Conservation (phyloP, 2,797 vertebrate genomes). For the Etheostoma perlongum region DNA sequence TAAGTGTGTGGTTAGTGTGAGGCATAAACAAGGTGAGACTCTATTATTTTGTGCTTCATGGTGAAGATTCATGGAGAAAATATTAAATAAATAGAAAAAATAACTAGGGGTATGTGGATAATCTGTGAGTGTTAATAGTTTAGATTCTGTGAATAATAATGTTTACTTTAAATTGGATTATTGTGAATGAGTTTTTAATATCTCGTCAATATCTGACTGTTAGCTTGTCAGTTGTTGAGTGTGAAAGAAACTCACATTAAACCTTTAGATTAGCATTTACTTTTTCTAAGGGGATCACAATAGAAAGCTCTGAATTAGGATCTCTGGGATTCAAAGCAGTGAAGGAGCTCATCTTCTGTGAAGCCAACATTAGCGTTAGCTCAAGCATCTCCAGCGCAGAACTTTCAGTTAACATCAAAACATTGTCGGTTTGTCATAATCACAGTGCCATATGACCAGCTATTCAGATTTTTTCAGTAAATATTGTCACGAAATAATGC, state of each 20-base stretch:
- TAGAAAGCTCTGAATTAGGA: constrained; percentile 34
- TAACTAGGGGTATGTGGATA: neutral
- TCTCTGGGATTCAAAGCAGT: constrained; percentile 25
- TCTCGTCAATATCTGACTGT: constrained; percentile 45
- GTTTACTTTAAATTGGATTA: constrained; percentile 33
- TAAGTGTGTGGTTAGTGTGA: constrained; percentile 18
- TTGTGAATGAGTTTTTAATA: constrained; percentile 2
- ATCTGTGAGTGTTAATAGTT: neutral
- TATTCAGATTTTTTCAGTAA: neutral
- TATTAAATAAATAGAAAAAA: neutral
- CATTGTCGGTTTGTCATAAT: neutral
- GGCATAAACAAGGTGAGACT: neutral
- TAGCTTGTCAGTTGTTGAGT: constrained; percentile 9
- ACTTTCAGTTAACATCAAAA: neutral
- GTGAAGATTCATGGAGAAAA: neutral
- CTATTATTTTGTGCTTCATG: constrained; percentile 2
- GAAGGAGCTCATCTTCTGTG: constrained; percentile 23
- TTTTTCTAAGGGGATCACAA: constrained; percentile 30
- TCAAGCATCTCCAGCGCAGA: constrained; percentile 1
- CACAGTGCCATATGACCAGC: neutral
- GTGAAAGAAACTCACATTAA: constrained; percentile 24
- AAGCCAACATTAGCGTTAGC: neutral
- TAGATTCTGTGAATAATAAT: constrained; percentile 17
- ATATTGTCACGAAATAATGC: neutral
- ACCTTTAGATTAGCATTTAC: constrained; percentile 12